Base-by-base conservation (phyloP, 2,113 vertebrate species). In the Merops nubicus region DNA sequence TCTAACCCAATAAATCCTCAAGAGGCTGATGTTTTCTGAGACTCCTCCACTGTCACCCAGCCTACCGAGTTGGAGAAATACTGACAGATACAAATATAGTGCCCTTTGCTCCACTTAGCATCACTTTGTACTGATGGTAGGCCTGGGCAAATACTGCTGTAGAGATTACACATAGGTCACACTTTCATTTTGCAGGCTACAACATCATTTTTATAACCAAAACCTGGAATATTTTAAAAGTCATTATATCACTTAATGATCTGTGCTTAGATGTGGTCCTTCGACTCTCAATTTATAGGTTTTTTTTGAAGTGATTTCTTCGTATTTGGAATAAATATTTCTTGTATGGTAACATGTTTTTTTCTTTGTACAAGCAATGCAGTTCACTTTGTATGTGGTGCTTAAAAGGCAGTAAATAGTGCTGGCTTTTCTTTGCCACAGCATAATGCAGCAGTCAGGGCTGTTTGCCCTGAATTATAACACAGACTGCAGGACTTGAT, bases 391-490 rank as follows among this genome's bases (percentile, higher is more conserved):
- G 33, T 43, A 33, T 31, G 21, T 64, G 17, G 33, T 94, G n/a
- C 54, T 92, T 83, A 28, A 78, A 75, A 92, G 42, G 17, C n/a
- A 45, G 6, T 89, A 80, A 91, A 65, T 50, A 63, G 54, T 50
- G 10, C 26, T 78, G 88, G 15, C 17, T 96, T 85, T 76, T 73
- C 34, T 68, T 76, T 73, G 51, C 3, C 4, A 33, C 69, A 34
- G 70, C 82, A 95, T 48, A 65, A 31, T 63, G 63, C 76, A 91
- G 83, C 36, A 64, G 69, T 12, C 3, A 4, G 34, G 85, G 76
- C 76, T 92, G 56, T 88, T 96, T 73, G 64, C 75, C 62, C 91
- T 91, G 90, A 92, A 83, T 92, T 94, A 43, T 26, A 81, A 59
- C 59, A 36, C 88, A 82, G 88, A 50, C 93, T 78, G 85, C 0